Percentiles rank a stretch among this genome's conserved stretches.
phyloP scores from a whole-genome alignment of 2,113 vertebrate genomes.

The Ceyx melanurus region DNA sequence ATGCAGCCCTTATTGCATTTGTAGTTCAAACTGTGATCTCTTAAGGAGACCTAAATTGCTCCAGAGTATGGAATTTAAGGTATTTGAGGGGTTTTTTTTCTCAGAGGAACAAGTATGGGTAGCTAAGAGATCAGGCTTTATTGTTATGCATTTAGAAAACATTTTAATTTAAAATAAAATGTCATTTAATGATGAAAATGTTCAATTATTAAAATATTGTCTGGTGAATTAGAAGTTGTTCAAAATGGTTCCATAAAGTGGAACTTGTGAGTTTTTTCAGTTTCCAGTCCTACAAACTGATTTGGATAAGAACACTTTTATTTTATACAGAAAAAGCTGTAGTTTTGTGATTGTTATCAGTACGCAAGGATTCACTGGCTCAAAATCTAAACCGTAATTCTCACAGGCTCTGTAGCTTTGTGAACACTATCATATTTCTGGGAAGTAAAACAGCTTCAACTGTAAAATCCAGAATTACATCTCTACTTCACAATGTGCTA shows the following conservation, averaged over 20 bases:
- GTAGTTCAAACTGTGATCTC: constrained; percentile 67
- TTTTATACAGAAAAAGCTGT: background rate
- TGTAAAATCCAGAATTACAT: background rate
- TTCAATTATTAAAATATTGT: background rate
- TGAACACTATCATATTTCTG: background rate
- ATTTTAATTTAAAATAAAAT: constrained; percentile 7
- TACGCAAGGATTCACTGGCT: background rate
- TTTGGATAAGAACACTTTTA: background rate
- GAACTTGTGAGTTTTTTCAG: background rate
- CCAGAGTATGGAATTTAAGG: constrained; percentile 23
- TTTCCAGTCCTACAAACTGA: background rate
- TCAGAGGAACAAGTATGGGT: constrained; percentile 22
- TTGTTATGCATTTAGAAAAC: constrained; percentile 1
- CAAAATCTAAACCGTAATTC: background rate
- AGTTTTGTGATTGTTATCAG: background rate
- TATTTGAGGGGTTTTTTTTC: constrained; percentile 47
- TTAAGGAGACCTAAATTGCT: constrained; percentile 66
- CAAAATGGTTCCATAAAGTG: background rate
- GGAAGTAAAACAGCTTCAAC: background rate
- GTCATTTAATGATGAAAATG: background rate
- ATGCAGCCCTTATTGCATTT: constrained; percentile 60
- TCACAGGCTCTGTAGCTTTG: background rate
- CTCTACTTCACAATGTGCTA: background rate
- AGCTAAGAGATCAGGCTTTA: constrained; percentile 5
- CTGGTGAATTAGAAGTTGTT: background rate